phyloP scores from a whole-genome alignment of 2,888 invertebrate species.

The Neoscelio sp. region DNA sequence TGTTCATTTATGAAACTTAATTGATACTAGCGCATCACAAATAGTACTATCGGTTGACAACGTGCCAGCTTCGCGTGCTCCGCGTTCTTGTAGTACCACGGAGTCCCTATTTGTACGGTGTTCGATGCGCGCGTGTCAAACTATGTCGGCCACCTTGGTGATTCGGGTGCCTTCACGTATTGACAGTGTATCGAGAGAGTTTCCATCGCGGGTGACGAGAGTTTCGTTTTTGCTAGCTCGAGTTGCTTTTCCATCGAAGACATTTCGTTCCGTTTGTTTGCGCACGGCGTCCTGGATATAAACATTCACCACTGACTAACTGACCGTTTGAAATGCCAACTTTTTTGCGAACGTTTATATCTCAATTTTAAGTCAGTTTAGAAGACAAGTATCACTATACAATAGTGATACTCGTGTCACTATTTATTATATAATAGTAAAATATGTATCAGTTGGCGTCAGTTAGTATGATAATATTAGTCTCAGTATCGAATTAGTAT shows the following conservation, averaged over 20 bases:
- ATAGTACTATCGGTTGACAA: neutral
- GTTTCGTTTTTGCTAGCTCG: neutral
- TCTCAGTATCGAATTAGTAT: too few relatives aligned
- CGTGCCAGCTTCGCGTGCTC: constrained; percentile 20
- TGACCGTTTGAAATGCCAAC: too few relatives aligned
- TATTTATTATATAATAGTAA: too few relatives aligned
- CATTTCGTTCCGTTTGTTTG: neutral
- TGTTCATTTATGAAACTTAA: constrained; percentile 16
- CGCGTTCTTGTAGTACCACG: constrained; percentile 16
- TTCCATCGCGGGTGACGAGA: constrained; percentile 73
- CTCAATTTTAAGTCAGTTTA: too few relatives aligned
- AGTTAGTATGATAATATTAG: too few relatives aligned
- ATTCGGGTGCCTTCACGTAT: constrained; percentile 79
- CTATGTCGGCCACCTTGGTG: constrained; percentile 54
- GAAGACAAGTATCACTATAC: too few relatives aligned
- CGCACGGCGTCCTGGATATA: too few relatives aligned
- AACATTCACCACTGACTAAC: too few relatives aligned
- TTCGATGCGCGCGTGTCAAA: constrained; percentile 45
- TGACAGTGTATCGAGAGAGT: constrained; percentile 71
- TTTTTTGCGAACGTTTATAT: too few relatives aligned
- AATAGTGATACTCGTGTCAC: too few relatives aligned
- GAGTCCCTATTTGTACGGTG: constrained; percentile 44
- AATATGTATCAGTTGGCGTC: too few relatives aligned
- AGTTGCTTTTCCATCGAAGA: neutral
- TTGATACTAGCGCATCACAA: constrained; percentile 27